phyloP scores from a whole-genome alignment of 2,113 vertebrate species.

The Apodemus sylvaticus region DNA sequence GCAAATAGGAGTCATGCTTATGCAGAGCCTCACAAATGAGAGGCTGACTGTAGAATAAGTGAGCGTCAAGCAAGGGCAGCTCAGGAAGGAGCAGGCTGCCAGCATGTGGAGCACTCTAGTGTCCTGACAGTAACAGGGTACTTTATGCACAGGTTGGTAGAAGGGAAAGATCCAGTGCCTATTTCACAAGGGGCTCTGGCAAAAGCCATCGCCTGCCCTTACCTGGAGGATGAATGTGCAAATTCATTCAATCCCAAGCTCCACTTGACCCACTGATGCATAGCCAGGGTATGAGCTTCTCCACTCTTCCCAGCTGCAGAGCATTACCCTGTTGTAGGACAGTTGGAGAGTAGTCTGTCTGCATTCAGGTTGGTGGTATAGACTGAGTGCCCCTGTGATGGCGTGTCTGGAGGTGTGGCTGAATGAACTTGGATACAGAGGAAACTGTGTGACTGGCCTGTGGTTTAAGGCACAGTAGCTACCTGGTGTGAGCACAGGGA shows the following conservation, averaged over 20 bases:
- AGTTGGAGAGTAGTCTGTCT: background rate
- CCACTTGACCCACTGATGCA: rapidly evolving
- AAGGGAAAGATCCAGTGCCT: background rate
- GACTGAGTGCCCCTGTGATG: rapidly evolving
- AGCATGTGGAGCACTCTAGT: rapidly evolving
- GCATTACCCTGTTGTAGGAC: rapidly evolving
- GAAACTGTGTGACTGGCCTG: background rate
- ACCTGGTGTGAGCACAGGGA: background rate
- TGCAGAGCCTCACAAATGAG: background rate
- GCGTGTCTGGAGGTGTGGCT: background rate
- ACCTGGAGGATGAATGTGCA: background rate
- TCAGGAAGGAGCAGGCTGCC: background rate
- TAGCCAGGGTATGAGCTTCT: rapidly evolving
- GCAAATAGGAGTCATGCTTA: background rate
- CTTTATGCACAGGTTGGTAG: background rate
- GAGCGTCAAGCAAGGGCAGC: background rate
- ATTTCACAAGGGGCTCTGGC: rapidly evolving
- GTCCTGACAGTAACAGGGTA: background rate
- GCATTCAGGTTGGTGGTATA: rapidly evolving
- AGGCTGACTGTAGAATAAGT: background rate
- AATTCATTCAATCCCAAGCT: background rate
- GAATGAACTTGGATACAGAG: background rate
- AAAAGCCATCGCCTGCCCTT: background rate
- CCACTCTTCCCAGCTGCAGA: rapidly evolving
- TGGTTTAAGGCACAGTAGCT: background rate